Evolutionary conservation across 2,888 invertebrate genomes (phyloP), one percentile per base, ranked within the genome.

Genomic region (Drosophila barbarae): DNA sequence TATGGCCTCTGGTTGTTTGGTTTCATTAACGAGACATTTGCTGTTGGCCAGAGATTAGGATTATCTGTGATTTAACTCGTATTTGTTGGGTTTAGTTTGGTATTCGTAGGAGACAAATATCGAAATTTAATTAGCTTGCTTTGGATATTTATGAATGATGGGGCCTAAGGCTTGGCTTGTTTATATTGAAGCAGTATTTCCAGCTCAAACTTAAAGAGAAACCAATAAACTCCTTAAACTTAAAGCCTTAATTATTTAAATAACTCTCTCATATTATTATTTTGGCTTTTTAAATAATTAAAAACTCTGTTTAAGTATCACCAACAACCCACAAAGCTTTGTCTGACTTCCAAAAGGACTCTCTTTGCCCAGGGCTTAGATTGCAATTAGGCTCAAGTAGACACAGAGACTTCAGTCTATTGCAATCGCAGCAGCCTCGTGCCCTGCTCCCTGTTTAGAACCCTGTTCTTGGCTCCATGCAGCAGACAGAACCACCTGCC

Each of bases 401-500:
- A 41, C 60, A 38, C 44, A 36, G 41, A 32, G 26, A 53, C 63
- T 70, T 38, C 36, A 52, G 38, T 68, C 71, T 34, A 53, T 70
- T 23, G 42, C 34, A 57, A 47, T 26, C 21, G 26, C 26, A 9
- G 23, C 47, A 28, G 5, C 13, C 26, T n/a, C 46, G 38, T 18
- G 38, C 28, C 50, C 42, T 21, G 6, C 30, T 12, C 10, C 12
- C 13, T n/a, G 4, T 8, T 18, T 7, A 30, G 35, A n/a, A 12
- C 50, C 30, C 10, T 1, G 12, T 32, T 10, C 18, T 18, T 47
- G 26, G 26, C 26, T 13, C 23, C 23, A n/a, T n/a, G n/a, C n/a
- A n/a, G n/a, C n/a, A n/a, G n/a, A n/a, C n/a, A 23, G 42, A 69
- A 67, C 56, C 80, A 81, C 85, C 80, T 81, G 80, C 80, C 68